phyloP scores from a whole-genome alignment of 2,113 vertebrate species.

The Camelus bactrianus region DNA sequence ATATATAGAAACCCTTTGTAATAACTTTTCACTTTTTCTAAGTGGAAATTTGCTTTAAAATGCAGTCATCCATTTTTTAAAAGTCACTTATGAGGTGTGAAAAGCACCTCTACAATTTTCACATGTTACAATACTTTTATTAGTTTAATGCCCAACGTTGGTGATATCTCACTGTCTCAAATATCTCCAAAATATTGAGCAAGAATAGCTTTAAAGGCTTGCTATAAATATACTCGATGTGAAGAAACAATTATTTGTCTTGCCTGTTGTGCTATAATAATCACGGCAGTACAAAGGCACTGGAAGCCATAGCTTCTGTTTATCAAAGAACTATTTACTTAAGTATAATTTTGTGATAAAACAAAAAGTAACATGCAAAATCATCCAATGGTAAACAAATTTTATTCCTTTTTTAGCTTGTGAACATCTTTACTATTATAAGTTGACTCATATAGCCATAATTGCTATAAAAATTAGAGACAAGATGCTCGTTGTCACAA shows the following conservation, averaged over 20 bases:
- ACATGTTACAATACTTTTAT: neutral
- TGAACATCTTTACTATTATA: neutral
- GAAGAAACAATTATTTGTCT: neutral
- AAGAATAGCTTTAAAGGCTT: neutral
- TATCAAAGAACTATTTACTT: neutral
- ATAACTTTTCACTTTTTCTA: neutral
- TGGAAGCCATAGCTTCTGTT: neutral
- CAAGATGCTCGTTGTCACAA: neutral
- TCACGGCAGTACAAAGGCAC: neutral
- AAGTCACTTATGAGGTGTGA: neutral
- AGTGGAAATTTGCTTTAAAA: neutral
- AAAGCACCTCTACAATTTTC: neutral
- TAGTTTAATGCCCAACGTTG: neutral
- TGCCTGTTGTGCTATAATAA: neutral
- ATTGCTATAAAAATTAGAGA: slow-evolving; percentile 12
- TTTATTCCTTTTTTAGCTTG: neutral
- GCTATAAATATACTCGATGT: neutral
- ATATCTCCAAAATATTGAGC: neutral
- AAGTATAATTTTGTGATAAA: neutral
- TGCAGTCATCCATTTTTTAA: neutral
- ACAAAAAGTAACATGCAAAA: neutral
- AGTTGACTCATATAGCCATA: neutral
- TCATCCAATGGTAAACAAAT: neutral
- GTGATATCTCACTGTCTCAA: neutral
- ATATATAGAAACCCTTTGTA: neutral